Evolutionary conservation across 2,888 invertebrate species (phyloP).

Genomic region (Pseudococcus viburni): DNA sequence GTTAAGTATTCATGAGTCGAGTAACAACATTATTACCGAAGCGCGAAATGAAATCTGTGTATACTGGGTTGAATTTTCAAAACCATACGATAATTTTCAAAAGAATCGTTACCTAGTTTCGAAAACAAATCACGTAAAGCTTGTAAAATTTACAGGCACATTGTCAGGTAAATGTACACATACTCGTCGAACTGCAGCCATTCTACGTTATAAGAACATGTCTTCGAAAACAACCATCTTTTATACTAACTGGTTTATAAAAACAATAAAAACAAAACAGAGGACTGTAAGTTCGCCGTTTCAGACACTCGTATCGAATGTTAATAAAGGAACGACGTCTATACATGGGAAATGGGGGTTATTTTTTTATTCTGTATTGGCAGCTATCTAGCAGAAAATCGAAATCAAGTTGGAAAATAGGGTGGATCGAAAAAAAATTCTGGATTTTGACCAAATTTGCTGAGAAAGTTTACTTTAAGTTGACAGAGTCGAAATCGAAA

Average conservation of each 20-base stretch:
- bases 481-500: too few species aligned
- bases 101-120: constrained; percentile 44
- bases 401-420: neutral
- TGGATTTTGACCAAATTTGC: too few species aligned
- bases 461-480: too few species aligned
- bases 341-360: constrained; percentile 26
- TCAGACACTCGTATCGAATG: constrained; percentile 44
- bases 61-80: constrained; percentile 8
- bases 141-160: constrained; percentile 57
- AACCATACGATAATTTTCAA: constrained; percentile 43
- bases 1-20: constrained; percentile 17
- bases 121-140: constrained; percentile 53
- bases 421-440: too few species aligned
- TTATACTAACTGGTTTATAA: constrained; percentile 52
- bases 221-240: constrained; percentile 50
- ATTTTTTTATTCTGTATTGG: neutral
- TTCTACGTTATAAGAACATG: constrained; percentile 25
- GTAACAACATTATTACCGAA: constrained; percentile 42
- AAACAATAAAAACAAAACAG: constrained; percentile 51
- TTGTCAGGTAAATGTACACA: constrained; percentile 55
- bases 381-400: neutral
- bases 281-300: constrained; percentile 9
- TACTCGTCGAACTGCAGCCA: constrained; percentile 7
- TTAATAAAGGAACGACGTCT: constrained; percentile 52
- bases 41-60: constrained; percentile 47